phyloP scores from a whole-genome alignment of 2,888 invertebrate genomes.

The Malthinus seriepunctatus region DNA sequence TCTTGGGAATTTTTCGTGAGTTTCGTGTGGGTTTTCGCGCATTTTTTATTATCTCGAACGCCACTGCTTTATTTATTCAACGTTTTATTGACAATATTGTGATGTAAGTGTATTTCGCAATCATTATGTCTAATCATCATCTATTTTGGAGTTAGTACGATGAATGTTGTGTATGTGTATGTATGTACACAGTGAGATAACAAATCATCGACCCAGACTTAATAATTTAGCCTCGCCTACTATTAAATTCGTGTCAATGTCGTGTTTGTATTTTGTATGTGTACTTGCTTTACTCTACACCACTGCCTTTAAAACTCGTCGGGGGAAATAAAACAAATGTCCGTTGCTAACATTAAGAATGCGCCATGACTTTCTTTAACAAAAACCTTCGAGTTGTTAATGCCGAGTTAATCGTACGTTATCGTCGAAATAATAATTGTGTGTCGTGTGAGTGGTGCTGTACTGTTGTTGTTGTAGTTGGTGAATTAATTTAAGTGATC shows the following conservation, averaged over 20 bases:
- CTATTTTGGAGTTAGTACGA: too few relatives aligned
- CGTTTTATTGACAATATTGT: too few relatives aligned
- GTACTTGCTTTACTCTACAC: background rate
- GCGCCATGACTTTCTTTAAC: background rate
- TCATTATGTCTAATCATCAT: too few relatives aligned
- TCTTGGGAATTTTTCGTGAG: too few relatives aligned
- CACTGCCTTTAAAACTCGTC: background rate
- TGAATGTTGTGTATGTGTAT: constrained; percentile 2
- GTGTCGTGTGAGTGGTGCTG: background rate
- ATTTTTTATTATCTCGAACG: too few relatives aligned
- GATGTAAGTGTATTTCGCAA: too few relatives aligned
- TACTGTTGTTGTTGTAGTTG: background rate
- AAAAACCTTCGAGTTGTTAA: background rate
- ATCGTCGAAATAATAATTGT: background rate
- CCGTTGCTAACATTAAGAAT: constrained; percentile 1
- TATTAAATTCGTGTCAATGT: constrained; percentile 24
- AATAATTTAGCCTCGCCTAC: constrained; percentile 15
- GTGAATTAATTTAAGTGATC: too few relatives aligned
- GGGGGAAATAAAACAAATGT: constrained; percentile 6
- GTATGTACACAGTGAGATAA: background rate
- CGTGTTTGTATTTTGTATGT: constrained; percentile 13
- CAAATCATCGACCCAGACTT: constrained; percentile 20
- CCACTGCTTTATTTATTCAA: too few relatives aligned
- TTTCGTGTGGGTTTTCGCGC: too few relatives aligned
- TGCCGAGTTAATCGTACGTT: background rate